Base-by-base conservation (phyloP, 2,113 vertebrate genomes). In the Zingel zingel region DNA sequence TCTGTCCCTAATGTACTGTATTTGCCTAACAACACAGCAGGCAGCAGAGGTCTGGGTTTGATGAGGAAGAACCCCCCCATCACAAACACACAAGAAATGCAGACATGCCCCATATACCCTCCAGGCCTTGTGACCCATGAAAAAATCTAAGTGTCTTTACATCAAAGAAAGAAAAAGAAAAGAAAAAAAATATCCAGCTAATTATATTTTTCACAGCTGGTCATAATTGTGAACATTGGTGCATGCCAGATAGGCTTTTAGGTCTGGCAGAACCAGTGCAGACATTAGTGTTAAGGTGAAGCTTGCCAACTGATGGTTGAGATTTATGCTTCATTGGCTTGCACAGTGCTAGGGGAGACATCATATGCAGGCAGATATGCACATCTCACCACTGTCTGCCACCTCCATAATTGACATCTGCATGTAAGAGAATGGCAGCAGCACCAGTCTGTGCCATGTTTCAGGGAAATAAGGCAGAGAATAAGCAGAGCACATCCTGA, bases 21-120 rank as follows among this genome's bases (percentile, higher is more conserved):
- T 91, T 91, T 91, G 87, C 77, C 82, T 94, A 93, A 93, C 93
- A 92, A 91, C 93, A 61, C 92, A 93, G 91, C 91, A 88, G 89
- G 92, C 83, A 86, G 71, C 83, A 83, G 83, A 93, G 83, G 84
- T 84, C 91, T 74, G 76, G 58, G 82, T 85, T 75, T 87, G 87
- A 94, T 86, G 85, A 85, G 72, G 79, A 85, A 65, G 64, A 80
- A 69, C 70, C 56, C 83, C 63, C 63, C 78, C 65, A 72, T 79
- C 76, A 86, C 69, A 82, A 74, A 81, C 65, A 77, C 75, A 75
- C 51, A 70, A 80, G 47, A 78, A 77, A 74, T 75, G 67, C 63
- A 90, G 75, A 69, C 78, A 75, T 77, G 65, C 36, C 48, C 81
- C 68, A 85, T 76, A 73, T 70, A 84, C 57, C 83, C 80, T 73